Percentiles rank a stretch among this genome's conserved stretches.
Evolutionary conservation across 2,113 vertebrate species (phyloP).

Genomic region (Sciurus niger): DNA sequence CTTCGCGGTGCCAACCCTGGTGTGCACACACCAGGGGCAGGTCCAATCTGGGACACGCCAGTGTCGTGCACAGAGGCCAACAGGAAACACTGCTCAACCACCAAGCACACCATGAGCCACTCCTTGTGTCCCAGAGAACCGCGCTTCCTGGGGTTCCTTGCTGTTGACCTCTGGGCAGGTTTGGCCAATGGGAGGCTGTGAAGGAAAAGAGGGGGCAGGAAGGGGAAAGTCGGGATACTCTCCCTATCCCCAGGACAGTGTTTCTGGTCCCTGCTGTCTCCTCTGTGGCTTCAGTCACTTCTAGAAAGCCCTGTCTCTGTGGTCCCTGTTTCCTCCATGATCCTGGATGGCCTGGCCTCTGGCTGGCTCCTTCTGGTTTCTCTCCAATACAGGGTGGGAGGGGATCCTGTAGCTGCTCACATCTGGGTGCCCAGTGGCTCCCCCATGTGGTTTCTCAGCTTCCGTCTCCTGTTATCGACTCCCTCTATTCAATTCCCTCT

Average conservation of each 20-base stretch:
- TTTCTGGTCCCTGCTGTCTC: neutral
- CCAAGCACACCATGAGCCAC: fast-evolving
- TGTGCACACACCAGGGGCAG: neutral
- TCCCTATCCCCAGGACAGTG: neutral
- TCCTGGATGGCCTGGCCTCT: neutral
- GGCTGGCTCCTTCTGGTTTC: neutral
- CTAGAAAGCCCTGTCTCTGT: neutral
- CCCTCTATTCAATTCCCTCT: neutral
- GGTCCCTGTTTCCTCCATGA: neutral
- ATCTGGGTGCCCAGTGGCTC: neutral
- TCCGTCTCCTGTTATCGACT: neutral
- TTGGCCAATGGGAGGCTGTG: neutral
- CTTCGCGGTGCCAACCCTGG: neutral
- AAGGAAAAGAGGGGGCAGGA: neutral
- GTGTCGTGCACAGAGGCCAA: neutral
- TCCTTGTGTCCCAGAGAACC: neutral
- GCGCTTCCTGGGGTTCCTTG: neutral
- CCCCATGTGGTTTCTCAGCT: neutral
- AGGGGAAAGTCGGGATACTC: neutral
- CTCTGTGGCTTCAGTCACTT: neutral
- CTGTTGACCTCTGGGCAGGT: neutral
- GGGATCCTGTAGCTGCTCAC: fast-evolving
- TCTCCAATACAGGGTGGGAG: fast-evolving
- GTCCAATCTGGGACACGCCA: neutral
- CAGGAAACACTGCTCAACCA: neutral